These are phyloP conservation scores for Chlorocebus sabaeus DNA, from an alignment of 2,113 vertebrate genomes.

Conservation along the genomic window DNA sequence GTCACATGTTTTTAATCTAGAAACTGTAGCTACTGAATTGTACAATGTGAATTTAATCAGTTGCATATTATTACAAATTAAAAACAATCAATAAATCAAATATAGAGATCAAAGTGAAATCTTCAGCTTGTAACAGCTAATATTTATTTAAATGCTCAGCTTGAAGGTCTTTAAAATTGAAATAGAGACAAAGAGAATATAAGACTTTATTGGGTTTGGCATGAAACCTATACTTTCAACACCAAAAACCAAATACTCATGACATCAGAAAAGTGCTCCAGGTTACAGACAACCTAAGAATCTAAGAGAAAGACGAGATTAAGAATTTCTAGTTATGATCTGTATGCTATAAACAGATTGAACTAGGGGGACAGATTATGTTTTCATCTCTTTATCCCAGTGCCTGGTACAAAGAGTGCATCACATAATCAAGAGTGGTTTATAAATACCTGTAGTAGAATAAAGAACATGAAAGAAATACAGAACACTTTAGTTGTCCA, in stretches of 20 bases:
- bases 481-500: background rate
- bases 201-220: background rate
- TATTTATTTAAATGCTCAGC: slow-evolving; percentile 19
- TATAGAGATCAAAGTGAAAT: slow-evolving; percentile 40
- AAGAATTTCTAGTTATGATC: background rate
- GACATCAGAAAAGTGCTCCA: background rate
- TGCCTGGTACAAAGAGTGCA: background rate
- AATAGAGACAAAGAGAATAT: slow-evolving; percentile 3
- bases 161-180: background rate
- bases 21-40: slow-evolving; percentile 52
- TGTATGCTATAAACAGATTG: background rate
- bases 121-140: background rate
- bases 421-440: background rate
- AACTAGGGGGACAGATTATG: background rate
- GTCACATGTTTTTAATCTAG: slow-evolving; percentile 61
- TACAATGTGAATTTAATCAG: slow-evolving; percentile 59
- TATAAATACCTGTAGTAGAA: background rate
- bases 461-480: background rate
- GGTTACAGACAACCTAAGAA: background rate
- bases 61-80: slow-evolving; percentile 5
- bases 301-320: background rate
- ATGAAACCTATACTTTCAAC: background rate
- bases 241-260: background rate
- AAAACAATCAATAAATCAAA: slow-evolving; percentile 62
- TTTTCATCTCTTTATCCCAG: background rate